Evolutionary conservation across 2,888 invertebrate species (phyloP).

Genomic region (Callyntrura guangdongensis): DNA sequence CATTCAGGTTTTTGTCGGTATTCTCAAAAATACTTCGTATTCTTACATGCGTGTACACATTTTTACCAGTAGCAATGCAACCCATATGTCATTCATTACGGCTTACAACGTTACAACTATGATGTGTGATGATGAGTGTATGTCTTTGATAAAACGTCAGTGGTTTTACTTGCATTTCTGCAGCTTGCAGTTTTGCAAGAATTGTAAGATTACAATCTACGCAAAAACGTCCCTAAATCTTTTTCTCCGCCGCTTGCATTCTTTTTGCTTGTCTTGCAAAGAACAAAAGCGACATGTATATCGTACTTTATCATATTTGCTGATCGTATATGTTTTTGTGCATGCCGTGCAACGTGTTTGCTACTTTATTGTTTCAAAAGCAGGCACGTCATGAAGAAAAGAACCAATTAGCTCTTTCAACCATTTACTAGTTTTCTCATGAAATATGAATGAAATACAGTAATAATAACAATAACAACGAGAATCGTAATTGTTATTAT

Average conservation of each 20-base stretch:
- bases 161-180: background rate
- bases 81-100: background rate
- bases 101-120: too few species aligned
- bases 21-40: background rate
- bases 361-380: constrained; percentile 2
- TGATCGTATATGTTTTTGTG: background rate
- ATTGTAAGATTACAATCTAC: background rate
- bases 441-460: constrained; percentile 14
- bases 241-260: constrained; percentile 21
- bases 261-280: constrained; percentile 45
- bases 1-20: constrained; percentile 8
- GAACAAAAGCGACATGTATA: background rate
- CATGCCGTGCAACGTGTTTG: background rate
- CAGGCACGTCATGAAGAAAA: constrained; percentile 43
- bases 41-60: background rate
- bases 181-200: background rate
- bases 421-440: constrained; percentile 69
- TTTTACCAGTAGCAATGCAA: background rate
- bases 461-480: too few species aligned
- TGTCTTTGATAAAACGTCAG: constrained; percentile 15
- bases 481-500: background rate
- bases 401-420: constrained; percentile 67
- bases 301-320: too few species aligned
- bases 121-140: background rate
- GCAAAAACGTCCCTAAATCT: background rate